Base-by-base conservation (phyloP, 2,888 invertebrate genomes). In the Siphonodentalium dalli region DNA sequence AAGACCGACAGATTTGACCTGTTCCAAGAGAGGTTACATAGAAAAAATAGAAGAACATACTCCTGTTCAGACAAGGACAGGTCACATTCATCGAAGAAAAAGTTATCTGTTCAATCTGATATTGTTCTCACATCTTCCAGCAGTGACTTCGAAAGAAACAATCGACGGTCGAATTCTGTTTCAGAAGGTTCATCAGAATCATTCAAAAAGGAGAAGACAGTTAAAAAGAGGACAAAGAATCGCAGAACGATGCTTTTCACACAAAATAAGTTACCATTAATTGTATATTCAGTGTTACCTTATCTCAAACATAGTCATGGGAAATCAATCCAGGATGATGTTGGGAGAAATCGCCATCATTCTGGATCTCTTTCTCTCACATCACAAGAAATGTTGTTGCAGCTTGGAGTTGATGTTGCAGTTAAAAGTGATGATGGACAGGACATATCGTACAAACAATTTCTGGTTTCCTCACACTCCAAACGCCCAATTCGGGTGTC, bases 381-480 rank as follows among this genome's bases (percentile, higher is more conserved):
- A 92, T 45, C 86, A 90, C 23, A 90, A 90, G 95, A 95, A 82
- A 87, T 86, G 34, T 90, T 93, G 28, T 91, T 93, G 81, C 90
- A 91, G 78, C 57, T 79, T 9, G 73, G 74, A 26, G 87, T 92
- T 33, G 83, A 94, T 54, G 92, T 93, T 29, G 86, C 93, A 56
- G 90, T 92, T 75, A 86, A 87, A 34, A 74, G 75, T 7, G 78
- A 89, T 80, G 90, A 91, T 81, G 93, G 92, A 48, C 92, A 92
- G 89, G 93, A 93, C 82, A 88, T 92, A 69, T 94, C 94, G 18
- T 95, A 93, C 83, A 90, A 91, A 31, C 89, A 90, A 77, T 83
- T 93, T 55, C 83, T 94, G 62, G 88, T 90, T 47, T 91, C 93
- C 43, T 90, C 92, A 11, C 70, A n/a, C n/a, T n/a, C n/a, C n/a